Evolutionary conservation across 2,888 invertebrate genomes (phyloP), one percentile per base, ranked within the genome.

Genomic region (Elaeidobius kamerunicus): DNA sequence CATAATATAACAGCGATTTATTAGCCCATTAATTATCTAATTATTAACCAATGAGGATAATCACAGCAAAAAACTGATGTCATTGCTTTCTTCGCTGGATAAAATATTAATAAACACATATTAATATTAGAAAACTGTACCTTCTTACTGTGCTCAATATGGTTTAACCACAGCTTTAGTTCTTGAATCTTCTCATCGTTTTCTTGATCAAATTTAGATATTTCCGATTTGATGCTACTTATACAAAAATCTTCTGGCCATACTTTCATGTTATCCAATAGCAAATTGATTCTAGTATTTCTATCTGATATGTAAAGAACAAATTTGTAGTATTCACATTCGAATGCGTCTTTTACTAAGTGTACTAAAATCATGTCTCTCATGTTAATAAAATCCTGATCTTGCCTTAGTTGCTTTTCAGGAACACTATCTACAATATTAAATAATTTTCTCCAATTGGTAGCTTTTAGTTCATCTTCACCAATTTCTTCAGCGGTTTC

Each of bases 81-180:
- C n/a, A n/a, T n/a, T n/a, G n/a, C n/a, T n/a, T n/a, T n/a, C n/a
- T n/a, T n/a, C n/a, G n/a, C n/a, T n/a, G n/a, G n/a, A n/a, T n/a
- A n/a, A n/a, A n/a, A n/a, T n/a, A n/a, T n/a, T n/a, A n/a, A n/a
- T n/a, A n/a, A n/a, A n/a, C n/a, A n/a, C n/a, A n/a, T n/a, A n/a
- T n/a, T n/a, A 23, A 42, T 34, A 34, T 42, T 18, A 36, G 42
- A 49, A 20, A 23, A 61, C 64, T 61, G n/a, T 73, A 82, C 82
- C 76, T 79, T 75, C 52, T 83, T 79, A 65, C 84, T 85, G 1
- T 85, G 71, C 39, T 79, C 78, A 61, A 86, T 81, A 63, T 80
- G 79, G n/a, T 76, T 69, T 56, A 82, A 74, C 75, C 81, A 83
- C 39, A 75, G 73, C 15, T 77, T 74, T 60, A 85, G 75, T 40